These are phyloP conservation scores for Sarcophaga carnaria DNA, from an alignment of 2,888 invertebrate species.

Conservation along the genomic window DNA sequence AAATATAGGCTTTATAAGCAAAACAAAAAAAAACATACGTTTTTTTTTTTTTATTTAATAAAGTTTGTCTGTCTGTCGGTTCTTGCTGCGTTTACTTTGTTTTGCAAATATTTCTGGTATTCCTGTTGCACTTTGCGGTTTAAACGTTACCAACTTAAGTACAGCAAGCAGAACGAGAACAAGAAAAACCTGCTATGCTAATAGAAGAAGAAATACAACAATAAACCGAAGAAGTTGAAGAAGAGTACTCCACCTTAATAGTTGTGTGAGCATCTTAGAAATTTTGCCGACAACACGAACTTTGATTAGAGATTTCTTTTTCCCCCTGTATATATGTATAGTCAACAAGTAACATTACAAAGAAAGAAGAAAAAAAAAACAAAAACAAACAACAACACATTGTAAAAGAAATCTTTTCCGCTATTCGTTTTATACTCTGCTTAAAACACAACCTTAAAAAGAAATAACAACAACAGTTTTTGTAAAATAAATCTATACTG, in stretches of 20 bases:
- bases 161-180: not conserved
- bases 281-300: not conserved
- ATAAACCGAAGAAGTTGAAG: too few species aligned
- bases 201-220: not conserved
- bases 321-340: not conserved
- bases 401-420: too few species aligned
- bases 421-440: too few species aligned
- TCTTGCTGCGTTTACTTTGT: slow-evolving; percentile 2
- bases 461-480: too few species aligned
- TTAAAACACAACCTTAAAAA: too few species aligned
- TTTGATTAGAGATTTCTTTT: not conserved
- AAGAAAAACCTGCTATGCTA: not conserved
- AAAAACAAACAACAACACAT: too few species aligned
- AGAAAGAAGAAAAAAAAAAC: too few species aligned
- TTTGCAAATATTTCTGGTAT: not conserved
- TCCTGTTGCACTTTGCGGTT: not conserved
- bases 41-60: not conserved
- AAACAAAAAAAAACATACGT: not conserved
- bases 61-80: not conserved
- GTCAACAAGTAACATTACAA: not conserved
- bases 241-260: too few species aligned
- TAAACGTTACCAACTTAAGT: not conserved
- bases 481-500: too few species aligned
- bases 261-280: not conserved
- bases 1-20: not conserved